Base-by-base conservation (phyloP, 2,888 invertebrate genomes). In the Cancer borealis region DNA sequence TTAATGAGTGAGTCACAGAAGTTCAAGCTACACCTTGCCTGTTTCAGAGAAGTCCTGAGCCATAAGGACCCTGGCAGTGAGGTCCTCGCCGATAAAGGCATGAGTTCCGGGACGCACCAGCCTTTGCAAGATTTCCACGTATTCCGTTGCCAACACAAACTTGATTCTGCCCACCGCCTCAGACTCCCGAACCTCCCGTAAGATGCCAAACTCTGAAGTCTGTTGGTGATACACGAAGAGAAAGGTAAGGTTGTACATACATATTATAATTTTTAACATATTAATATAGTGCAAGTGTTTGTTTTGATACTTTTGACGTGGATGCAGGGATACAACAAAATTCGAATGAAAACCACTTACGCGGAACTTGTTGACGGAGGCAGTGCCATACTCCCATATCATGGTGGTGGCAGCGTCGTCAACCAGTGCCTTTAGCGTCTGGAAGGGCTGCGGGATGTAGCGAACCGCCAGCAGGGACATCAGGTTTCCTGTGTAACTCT, bases 381-480 rank as follows among this genome's bases (percentile, higher is more conserved):
- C 93, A 17, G 93, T 93, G 79, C 89, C 49, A 49, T 73, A 73
- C 47, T 93, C 93, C 93, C 93, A 94, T 66, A 94, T 30, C 92
- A 94, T 92, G 39, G 89, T 94, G 45, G 92, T 91, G 30, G 92
- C 45, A 10, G 87, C 26, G 54, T 93, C 30, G 30, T 92, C 88
- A 8, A 94, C 91, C 12, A 95, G 66, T n/a, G 66, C 93, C 26
- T 49, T 73, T 49, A 95, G 88, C 26, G 90, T 91, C 46, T 92
- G 79, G 79, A 94, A 91, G 3, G 91, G 93, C n/a, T 91, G 54
- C 6, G 95, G 95, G 92, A 93, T 93, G 92, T 95, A 91, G 47
- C 93, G 90, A n/a, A 95, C 93, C 0, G 95, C 95, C 93, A 95
- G 88, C 39, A 95, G 87, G 60, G 95, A 93, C 91, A 94, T 92